These are phyloP conservation scores for Galagoides demidoff DNA, from an alignment of 2,797 vertebrate genomes.

Conservation along the genomic window DNA sequence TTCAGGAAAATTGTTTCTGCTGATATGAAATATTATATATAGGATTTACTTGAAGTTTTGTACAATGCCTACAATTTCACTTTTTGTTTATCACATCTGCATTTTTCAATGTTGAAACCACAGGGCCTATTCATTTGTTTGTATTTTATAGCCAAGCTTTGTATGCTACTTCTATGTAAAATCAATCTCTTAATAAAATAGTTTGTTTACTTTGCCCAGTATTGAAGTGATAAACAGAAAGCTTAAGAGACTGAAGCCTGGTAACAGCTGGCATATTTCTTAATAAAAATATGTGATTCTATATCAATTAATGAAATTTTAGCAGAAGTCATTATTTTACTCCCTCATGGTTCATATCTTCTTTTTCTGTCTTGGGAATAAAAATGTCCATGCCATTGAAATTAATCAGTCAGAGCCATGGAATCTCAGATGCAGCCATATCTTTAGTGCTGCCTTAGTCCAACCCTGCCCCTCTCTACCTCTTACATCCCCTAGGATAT, in stretches of 20 bases:
- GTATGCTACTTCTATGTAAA: not conserved
- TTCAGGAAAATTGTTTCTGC: not conserved
- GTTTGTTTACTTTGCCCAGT: not conserved
- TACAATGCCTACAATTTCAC: not conserved
- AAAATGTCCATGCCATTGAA: not conserved
- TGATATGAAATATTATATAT: not conserved
- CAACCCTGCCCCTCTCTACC: rapidly evolving
- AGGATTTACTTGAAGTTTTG: not conserved
- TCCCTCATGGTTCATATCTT: not conserved
- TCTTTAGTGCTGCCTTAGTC: not conserved
- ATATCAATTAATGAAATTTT: not conserved
- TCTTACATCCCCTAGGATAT: rapidly evolving
- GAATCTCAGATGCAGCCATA: no score
- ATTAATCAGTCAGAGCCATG: not conserved
- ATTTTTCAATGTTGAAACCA: constrained; percentile 32
- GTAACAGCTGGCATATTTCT: not conserved
- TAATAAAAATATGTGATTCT: not conserved
- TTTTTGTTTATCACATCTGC: not conserved
- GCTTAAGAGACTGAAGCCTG: not conserved
- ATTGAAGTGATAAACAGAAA: not conserved
- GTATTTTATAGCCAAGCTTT: not conserved
- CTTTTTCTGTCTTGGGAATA: not conserved
- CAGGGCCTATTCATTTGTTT: not conserved
- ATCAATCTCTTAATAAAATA: constrained; percentile 47
- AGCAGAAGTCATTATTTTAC: not conserved